phyloP scores from a whole-genome alignment of 1,140 invertebrate genomes.

The Dufourea novaeangliae region DNA sequence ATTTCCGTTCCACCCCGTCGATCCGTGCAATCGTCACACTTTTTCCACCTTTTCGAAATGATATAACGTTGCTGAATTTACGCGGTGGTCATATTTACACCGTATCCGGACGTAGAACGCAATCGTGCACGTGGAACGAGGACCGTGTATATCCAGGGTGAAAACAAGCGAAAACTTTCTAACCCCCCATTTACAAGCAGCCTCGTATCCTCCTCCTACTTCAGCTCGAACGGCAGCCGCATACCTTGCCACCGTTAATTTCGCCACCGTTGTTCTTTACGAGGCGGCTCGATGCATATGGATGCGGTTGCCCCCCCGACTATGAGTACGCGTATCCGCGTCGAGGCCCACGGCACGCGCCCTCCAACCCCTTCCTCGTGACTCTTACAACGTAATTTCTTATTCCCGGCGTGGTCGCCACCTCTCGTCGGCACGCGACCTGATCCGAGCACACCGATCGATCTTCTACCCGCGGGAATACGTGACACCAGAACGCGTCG shows the following conservation, averaged over 20 bases:
- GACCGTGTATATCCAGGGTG: not conserved
- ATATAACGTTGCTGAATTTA: constrained; percentile 20
- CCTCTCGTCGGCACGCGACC: constrained; percentile 60
- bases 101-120: not conserved
- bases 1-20: not conserved
- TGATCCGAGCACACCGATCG: constrained; percentile 48
- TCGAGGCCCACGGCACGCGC: constrained; percentile 54
- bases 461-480: constrained; percentile 25
- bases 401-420: constrained; percentile 60
- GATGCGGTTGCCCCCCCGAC: constrained; percentile 44
- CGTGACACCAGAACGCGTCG: not conserved
- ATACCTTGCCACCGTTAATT: constrained; percentile 50
- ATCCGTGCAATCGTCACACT: not conserved
- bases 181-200: constrained; percentile 38
- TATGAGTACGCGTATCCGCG: constrained; percentile 28
- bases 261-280: constrained; percentile 60
- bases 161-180: constrained; percentile 36
- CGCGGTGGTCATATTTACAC: not conserved
- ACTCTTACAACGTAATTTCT: constrained; percentile 62
- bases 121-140: not conserved
- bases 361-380: too few relatives aligned
- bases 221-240: not conserved
- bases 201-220: constrained; percentile 24
- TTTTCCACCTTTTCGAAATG: not conserved
- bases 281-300: constrained; percentile 61